A percentile compares a stretch with the other conserved stretches of the same genome.
Conservation (phyloP, 2,888 invertebrate genomes). For the Xylota segnis region DNA sequence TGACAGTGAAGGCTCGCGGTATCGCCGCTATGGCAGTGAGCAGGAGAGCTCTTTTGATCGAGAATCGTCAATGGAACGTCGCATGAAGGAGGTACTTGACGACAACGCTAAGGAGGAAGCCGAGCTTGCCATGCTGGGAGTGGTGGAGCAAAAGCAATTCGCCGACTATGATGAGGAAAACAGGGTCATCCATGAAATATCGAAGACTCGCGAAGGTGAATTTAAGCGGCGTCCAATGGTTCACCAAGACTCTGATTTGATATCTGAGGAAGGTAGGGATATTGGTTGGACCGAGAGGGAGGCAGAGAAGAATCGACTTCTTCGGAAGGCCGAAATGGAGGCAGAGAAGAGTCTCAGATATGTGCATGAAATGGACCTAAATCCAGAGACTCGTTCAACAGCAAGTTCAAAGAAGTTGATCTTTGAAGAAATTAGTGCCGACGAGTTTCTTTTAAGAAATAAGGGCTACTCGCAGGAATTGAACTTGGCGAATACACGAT, state of each 20-base stretch:
- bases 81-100: slow-evolving; percentile 84
- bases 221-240: slow-evolving; percentile 83
- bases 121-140: slow-evolving; percentile 81
- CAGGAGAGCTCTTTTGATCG: slow-evolving; percentile 83
- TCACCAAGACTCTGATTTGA: slow-evolving; percentile 84
- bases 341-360: slow-evolving; percentile 82
- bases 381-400: slow-evolving; percentile 86
- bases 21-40: slow-evolving; percentile 83
- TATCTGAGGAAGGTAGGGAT: slow-evolving; percentile 84
- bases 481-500: slow-evolving; percentile 91
- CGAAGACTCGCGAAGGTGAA: slow-evolving; percentile 83
- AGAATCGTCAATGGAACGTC: slow-evolving; percentile 84
- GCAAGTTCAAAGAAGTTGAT: slow-evolving; percentile 88
- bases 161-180: slow-evolving; percentile 86
- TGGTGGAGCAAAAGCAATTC: slow-evolving; percentile 86
- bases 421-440: slow-evolving; percentile 94
- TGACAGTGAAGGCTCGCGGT: slow-evolving; percentile 85
- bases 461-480: slow-evolving; percentile 92
- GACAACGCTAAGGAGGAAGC: slow-evolving; percentile 84
- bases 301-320: slow-evolving; percentile 82
- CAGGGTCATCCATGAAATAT: slow-evolving; percentile 85
- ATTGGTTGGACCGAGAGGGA: slow-evolving; percentile 84
- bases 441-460: slow-evolving; percentile 93
- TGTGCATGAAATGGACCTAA: slow-evolving; percentile 80
- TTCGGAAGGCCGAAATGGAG: slow-evolving; percentile 82